Conservation (phyloP, 1,140 invertebrate species). For the Caenorhabditis remanei region DNA sequence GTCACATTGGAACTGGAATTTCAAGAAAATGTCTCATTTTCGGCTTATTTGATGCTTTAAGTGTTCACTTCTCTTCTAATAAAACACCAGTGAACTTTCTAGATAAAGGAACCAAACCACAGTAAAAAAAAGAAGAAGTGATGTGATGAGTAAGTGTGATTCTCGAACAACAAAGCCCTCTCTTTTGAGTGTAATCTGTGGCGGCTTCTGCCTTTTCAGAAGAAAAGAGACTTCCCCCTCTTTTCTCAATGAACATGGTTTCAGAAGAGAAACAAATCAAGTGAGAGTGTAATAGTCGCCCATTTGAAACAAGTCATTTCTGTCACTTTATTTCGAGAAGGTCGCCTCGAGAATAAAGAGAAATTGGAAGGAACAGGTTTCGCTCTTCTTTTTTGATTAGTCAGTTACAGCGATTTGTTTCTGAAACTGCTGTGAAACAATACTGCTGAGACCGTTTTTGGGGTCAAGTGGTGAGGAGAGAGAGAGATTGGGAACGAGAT, state of each 20-base stretch:
- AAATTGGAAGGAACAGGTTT: neutral
- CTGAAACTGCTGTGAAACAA: neutral
- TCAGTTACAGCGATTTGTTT: constrained; percentile 35
- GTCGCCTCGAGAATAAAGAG: constrained; percentile 46
- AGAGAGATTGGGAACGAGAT: neutral
- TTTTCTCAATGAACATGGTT: neutral
- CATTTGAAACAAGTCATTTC: constrained; percentile 33
- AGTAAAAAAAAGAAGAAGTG: neutral
- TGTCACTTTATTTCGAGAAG: constrained; percentile 13
- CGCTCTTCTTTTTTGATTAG: neutral
- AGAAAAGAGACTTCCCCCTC: neutral
- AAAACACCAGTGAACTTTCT: too few species aligned
- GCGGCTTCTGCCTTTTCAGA: neutral
- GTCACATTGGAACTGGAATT: too few species aligned
- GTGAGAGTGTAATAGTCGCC: neutral
- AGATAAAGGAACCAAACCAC: constrained; percentile 18
- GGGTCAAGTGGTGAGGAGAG: neutral
- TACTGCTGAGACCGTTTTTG: neutral
- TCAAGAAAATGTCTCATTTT: too few species aligned
- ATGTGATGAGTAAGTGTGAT: constrained; percentile 9
- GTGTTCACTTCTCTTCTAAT: too few species aligned
- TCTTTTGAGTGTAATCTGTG: constrained; percentile 5
- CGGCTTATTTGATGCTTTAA: too few species aligned
- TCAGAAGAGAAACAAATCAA: neutral
- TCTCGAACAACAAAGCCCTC: constrained; percentile 23